Percentiles rank a stretch among this genome's conserved stretches.
Evolutionary conservation across 2,888 invertebrate species (phyloP).

Genomic region (Xylocampa areola): DNA sequence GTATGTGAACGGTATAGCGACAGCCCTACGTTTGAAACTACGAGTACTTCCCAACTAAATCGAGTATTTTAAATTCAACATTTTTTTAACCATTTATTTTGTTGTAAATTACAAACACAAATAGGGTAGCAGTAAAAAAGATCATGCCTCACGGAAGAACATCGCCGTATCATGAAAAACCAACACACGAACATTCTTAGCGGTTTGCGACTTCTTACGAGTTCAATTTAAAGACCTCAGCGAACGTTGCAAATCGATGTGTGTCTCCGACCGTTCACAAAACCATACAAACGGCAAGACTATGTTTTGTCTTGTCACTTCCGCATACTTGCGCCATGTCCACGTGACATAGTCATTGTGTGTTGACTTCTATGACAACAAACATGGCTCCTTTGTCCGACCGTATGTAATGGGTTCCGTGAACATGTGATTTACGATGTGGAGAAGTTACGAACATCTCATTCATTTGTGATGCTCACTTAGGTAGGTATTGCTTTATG

Average conservation of each 20-base stretch:
- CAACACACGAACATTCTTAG: slow-evolving; percentile 2
- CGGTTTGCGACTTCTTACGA: slow-evolving; percentile 13
- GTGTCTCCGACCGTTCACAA: slow-evolving; percentile 19
- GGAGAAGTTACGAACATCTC: slow-evolving; percentile 18
- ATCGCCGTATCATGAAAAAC: background rate
- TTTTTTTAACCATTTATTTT: too few relatives aligned
- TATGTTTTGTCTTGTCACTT: slow-evolving; percentile 36
- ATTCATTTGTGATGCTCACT: slow-evolving; percentile 18
- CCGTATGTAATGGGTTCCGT: slow-evolving; percentile 32
- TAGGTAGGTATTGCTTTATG: slow-evolving; percentile 2
- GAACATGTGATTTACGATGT: slow-evolving; percentile 44
- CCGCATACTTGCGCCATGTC: slow-evolving; percentile 42
- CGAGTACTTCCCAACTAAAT: background rate
- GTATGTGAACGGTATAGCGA: slow-evolving; percentile 16
- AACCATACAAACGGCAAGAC: slow-evolving; percentile 19
- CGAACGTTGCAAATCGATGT: slow-evolving; percentile 24
- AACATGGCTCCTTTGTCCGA: slow-evolving; percentile 29
- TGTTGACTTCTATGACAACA: slow-evolving; percentile 28
- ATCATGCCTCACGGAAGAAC: background rate
- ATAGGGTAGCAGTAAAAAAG: too few relatives aligned
- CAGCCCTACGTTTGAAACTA: slow-evolving; percentile 16
- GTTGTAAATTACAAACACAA: too few relatives aligned
- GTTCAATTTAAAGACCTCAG: slow-evolving; percentile 8
- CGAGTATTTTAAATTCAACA: too few relatives aligned
- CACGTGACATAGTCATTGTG: slow-evolving; percentile 53